Percentiles rank a stretch among this genome's conserved stretches.
These are phyloP conservation scores for Apus apus DNA, from an alignment of 2,113 vertebrate genomes.

Conservation along the genomic window DNA sequence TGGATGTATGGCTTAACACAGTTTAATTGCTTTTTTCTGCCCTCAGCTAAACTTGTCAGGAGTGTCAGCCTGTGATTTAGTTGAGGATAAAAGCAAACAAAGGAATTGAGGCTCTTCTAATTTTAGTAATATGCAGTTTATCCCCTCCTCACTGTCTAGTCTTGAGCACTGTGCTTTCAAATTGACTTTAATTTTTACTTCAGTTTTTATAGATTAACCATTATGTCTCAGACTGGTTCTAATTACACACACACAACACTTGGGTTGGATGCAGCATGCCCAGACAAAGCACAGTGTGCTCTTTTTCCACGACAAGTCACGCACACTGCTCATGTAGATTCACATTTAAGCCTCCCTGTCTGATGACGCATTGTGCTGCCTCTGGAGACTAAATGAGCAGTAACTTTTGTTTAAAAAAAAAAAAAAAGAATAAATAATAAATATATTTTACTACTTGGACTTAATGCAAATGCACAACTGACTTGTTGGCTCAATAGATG, in stretches of 20 bases:
- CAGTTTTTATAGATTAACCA: not conserved
- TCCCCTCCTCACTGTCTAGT: not conserved
- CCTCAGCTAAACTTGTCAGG: not conserved
- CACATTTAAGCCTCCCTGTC: not conserved
- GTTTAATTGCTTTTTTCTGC: conserved; percentile 23
- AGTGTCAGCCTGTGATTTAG: not conserved
- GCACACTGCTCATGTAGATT: not conserved
- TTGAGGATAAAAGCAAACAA: conserved; percentile 31
- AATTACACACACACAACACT: not conserved
- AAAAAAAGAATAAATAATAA: conserved; percentile 56
- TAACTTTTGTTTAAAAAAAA: conserved; percentile 4
- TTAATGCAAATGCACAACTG: conserved; percentile 53
- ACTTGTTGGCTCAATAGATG: conserved; percentile 51
- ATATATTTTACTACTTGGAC: conserved; percentile 59
- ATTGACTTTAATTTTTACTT: not conserved
- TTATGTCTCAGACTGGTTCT: not conserved
- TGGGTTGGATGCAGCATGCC: not conserved
- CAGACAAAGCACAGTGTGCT: not conserved
- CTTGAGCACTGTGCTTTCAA: not conserved
- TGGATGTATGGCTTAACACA: not conserved
- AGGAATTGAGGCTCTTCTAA: not conserved
- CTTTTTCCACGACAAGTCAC: not conserved
- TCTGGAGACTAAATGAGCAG: conserved; percentile 40
- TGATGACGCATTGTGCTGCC: conserved; percentile 28
- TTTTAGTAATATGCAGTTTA: not conserved